Conservation (phyloP, 2,113 vertebrate genomes). For the Mixornis gularis region DNA sequence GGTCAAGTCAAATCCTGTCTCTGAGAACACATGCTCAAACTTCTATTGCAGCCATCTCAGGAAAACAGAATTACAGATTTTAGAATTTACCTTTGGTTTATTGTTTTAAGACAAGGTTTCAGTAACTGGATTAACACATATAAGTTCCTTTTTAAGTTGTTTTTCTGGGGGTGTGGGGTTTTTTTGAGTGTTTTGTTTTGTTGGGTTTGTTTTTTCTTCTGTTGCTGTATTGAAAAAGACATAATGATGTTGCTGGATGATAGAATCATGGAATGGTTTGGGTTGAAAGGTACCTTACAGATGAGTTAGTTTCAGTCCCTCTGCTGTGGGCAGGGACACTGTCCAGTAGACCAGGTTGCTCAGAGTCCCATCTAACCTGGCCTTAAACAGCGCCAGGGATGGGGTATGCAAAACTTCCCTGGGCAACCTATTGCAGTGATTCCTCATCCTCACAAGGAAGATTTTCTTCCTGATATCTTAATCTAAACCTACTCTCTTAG, state of each 20-base stretch:
- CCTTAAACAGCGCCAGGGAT: background rate
- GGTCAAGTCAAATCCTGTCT: background rate
- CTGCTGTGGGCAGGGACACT: background rate
- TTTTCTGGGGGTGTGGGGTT: accelerated
- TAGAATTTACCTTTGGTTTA: background rate
- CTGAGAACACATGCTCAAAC: background rate
- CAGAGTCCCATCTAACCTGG: background rate
- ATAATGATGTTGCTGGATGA: background rate
- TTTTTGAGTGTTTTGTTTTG: background rate
- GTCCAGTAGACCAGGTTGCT: background rate
- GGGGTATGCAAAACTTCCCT: background rate
- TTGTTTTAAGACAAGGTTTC: background rate
- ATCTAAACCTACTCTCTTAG: background rate
- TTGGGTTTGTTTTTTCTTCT: background rate
- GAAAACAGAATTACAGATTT: background rate
- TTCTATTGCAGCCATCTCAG: background rate
- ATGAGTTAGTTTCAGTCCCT: background rate
- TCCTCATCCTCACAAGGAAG: background rate
- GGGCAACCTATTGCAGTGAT: background rate
- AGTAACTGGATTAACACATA: background rate
- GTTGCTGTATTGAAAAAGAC: background rate
- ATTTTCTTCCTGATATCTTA: background rate
- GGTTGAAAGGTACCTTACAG: background rate
- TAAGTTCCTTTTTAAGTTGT: background rate
- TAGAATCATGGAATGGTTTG: background rate